Evolutionary conservation across 2,113 vertebrate genomes (phyloP).

Genomic region (Dolichotis patagonum): DNA sequence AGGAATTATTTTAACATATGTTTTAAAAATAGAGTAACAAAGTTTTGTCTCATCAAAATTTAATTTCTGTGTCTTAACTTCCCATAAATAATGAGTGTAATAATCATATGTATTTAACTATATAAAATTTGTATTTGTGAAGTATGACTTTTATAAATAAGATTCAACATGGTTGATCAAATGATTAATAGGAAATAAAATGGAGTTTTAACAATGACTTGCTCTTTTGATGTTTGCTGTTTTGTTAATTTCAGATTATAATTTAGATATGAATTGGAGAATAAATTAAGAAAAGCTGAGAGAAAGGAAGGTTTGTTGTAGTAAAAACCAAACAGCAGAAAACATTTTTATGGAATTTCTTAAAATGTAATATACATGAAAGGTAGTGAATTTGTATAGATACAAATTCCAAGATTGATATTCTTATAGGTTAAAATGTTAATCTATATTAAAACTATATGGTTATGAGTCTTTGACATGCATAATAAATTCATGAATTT

Average conservation of each 20-base stretch:
- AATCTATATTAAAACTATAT: background rate
- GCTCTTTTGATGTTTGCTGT: background rate
- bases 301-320: background rate
- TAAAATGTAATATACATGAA: background rate
- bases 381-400: background rate
- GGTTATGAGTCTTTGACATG: background rate
- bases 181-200: background rate
- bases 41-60: background rate
- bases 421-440: background rate
- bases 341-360: background rate
- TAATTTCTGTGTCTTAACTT: background rate
- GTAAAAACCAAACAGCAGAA: background rate
- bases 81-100: background rate
- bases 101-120: background rate
- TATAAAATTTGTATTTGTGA: background rate
- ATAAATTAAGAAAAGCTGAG: background rate
- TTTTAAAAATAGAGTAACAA: constrained; percentile 14
- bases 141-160: background rate
- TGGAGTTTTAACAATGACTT: background rate
- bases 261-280: background rate
- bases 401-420: background rate
- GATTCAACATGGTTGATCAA: background rate
- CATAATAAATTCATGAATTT: background rate
- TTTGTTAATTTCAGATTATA: background rate
- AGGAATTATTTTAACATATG: background rate